Percentiles rank a stretch among this genome's conserved stretches.
Evolutionary conservation across 2,797 vertebrate genomes (phyloP).

Genomic region (Poecilia velifera): DNA sequence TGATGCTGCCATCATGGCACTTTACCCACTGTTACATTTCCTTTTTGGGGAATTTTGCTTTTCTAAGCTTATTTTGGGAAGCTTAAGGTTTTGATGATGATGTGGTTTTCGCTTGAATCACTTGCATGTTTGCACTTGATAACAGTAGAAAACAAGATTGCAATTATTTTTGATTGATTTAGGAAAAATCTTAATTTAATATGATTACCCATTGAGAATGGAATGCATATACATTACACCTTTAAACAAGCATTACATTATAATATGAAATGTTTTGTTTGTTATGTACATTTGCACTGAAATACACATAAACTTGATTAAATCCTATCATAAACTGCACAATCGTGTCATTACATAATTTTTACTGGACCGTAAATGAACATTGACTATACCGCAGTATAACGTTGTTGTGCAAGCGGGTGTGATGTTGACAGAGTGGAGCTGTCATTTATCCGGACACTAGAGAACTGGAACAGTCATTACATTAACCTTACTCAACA

Average conservation of each 20-base stretch:
- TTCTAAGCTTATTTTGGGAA: not conserved
- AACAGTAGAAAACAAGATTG: not conserved
- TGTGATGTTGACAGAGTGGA: conserved; percentile 9
- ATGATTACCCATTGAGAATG: not conserved
- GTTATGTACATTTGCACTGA: not conserved
- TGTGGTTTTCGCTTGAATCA: not conserved
- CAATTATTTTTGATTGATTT: not conserved
- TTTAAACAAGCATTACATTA: not conserved
- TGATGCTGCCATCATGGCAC: not conserved
- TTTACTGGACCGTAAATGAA: not conserved
- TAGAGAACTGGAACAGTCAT: conserved; percentile 1
- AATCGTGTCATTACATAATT: not conserved
- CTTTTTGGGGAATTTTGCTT: not conserved
- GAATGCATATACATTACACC: not conserved
- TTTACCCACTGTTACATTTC: not conserved
- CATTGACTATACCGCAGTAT: not conserved
- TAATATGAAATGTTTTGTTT: not conserved
- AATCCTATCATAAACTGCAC: not conserved
- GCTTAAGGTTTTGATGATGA: not conserved
- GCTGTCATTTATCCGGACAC: not conserved
- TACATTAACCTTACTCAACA: not conserved
- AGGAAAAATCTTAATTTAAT: not conserved
- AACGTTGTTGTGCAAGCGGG: not conserved
- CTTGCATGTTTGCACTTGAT: not conserved
- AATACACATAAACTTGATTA: not conserved